Percentiles rank a stretch among this genome's conserved stretches.
Evolutionary conservation across 2,888 invertebrate genomes (phyloP).

Genomic region (Buathra laborator): DNA sequence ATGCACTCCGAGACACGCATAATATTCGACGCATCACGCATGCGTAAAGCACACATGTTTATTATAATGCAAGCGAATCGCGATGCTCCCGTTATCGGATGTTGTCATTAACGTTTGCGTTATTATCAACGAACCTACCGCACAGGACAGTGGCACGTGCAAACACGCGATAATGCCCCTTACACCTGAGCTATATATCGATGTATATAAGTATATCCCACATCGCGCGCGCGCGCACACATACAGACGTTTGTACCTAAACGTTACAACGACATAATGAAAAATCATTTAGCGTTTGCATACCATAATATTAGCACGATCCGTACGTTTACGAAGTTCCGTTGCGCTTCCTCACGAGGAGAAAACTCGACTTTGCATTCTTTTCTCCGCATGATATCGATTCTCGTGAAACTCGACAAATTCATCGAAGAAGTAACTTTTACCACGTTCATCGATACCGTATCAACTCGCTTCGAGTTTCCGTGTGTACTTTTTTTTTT

Average conservation of each 20-base stretch:
- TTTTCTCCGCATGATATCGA: slow-evolving; percentile 10
- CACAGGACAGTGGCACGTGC: slow-evolving; percentile 34
- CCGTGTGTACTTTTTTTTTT: not conserved
- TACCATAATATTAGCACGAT: slow-evolving; percentile 3
- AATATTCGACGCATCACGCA: not conserved
- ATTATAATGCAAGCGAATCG: slow-evolving; percentile 41
- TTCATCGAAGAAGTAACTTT: not conserved
- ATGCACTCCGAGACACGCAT: not conserved
- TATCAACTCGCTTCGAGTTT: slow-evolving; percentile 1
- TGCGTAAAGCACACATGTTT: slow-evolving; percentile 11
- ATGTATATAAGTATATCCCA: not conserved
- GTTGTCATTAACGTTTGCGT: slow-evolving; percentile 63
- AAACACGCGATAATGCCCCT: slow-evolving; percentile 21
- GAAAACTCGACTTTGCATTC: slow-evolving; percentile 22
- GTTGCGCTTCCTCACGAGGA: slow-evolving; percentile 4
- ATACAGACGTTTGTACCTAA: not conserved
- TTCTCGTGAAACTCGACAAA: slow-evolving; percentile 7
- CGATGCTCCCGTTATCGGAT: slow-evolving; percentile 61
- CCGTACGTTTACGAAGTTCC: not conserved
- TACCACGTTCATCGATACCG: slow-evolving; percentile 2
- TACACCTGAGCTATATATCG: not conserved
- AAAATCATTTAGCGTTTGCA: not conserved
- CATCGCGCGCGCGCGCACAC: not conserved
- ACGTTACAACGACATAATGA: not conserved
- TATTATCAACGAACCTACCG: slow-evolving; percentile 62